phyloP scores from a whole-genome alignment of 92 coral and sea anemone species.

The Zoanthus solanderi region DNA sequence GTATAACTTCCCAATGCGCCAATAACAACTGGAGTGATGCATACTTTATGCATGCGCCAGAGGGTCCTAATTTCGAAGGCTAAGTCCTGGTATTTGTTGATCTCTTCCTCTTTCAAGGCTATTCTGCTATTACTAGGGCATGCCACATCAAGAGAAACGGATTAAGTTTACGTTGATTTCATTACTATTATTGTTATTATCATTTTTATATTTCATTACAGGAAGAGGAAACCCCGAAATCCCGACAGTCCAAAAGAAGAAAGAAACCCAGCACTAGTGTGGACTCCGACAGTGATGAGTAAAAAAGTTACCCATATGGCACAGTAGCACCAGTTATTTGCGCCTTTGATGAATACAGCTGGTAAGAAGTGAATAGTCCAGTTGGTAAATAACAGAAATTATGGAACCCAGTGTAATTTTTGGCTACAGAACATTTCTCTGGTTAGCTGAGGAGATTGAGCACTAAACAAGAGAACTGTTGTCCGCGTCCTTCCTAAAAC shows the following conservation, averaged over 20 bases:
- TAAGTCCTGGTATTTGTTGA: too few relatives aligned
- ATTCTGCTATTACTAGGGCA: too few relatives aligned
- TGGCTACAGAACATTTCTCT: background rate
- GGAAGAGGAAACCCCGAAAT: constrained; percentile 82
- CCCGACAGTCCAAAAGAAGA: constrained; percentile 80
- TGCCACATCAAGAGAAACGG: too few relatives aligned
- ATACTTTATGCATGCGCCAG: too few relatives aligned
- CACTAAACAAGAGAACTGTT: background rate
- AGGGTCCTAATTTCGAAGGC: too few relatives aligned
- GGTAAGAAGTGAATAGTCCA: background rate
- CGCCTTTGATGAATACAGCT: background rate
- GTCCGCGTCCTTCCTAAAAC: too few relatives aligned
- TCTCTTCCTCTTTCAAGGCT: too few relatives aligned
- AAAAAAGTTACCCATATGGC: background rate
- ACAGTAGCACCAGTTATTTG: background rate
- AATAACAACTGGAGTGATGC: too few relatives aligned
- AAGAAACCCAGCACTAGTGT: constrained; percentile 70
- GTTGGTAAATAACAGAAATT: background rate
- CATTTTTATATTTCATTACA: constrained; percentile 32
- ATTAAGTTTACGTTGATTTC: too few relatives aligned
- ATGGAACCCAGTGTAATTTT: background rate
- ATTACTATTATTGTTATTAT: background rate
- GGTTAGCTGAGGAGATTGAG: background rate
- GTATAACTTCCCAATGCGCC: too few relatives aligned
- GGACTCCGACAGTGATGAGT: constrained; percentile 92